A percentile compares a stretch with the other conserved stretches of the same genome.
Evolutionary conservation across 2,113 vertebrate genomes (phyloP).

Genomic region (Psilopogon haemacephalus): DNA sequence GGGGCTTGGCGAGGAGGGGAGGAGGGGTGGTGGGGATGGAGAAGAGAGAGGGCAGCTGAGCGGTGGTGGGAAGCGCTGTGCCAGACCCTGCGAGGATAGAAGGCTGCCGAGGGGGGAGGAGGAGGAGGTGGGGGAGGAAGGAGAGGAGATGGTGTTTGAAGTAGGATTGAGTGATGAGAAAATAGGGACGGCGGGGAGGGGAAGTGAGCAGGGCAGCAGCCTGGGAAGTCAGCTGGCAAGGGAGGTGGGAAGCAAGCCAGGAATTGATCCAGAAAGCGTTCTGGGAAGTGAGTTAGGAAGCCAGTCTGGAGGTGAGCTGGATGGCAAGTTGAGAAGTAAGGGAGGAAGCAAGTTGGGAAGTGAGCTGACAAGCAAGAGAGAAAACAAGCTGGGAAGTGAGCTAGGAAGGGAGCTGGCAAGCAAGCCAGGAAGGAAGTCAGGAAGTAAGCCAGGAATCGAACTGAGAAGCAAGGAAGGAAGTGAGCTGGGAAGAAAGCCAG

Average conservation of each 20-base stretch:
- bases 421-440: fast-evolving
- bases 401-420: fast-evolving
- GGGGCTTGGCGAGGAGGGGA: background rate
- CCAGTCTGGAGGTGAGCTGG: fast-evolving
- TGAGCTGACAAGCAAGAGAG: fast-evolving
- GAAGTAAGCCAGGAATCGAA: fast-evolving
- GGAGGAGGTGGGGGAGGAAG: background rate
- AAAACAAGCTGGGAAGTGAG: fast-evolving
- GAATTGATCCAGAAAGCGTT: fast-evolving
- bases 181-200: fast-evolving
- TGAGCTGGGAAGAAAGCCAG: fast-evolving
- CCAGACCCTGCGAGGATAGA: fast-evolving
- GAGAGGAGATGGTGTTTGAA: background rate
- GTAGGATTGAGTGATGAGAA: fast-evolving
- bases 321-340: no score
- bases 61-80: fast-evolving
- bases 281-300: fast-evolving
- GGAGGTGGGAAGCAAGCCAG: fast-evolving
- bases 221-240: no score
- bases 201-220: fast-evolving
- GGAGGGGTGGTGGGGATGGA: background rate
- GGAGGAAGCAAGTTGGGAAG: background rate
- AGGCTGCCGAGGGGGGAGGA: background rate
- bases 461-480: no score
- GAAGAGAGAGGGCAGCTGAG: fast-evolving